A percentile compares a stretch with the other conserved stretches of the same genome.
Evolutionary conservation across 35 echinoderm and acorn worm genomes (phyloP).

Genomic region (Amphiura filiformis): DNA sequence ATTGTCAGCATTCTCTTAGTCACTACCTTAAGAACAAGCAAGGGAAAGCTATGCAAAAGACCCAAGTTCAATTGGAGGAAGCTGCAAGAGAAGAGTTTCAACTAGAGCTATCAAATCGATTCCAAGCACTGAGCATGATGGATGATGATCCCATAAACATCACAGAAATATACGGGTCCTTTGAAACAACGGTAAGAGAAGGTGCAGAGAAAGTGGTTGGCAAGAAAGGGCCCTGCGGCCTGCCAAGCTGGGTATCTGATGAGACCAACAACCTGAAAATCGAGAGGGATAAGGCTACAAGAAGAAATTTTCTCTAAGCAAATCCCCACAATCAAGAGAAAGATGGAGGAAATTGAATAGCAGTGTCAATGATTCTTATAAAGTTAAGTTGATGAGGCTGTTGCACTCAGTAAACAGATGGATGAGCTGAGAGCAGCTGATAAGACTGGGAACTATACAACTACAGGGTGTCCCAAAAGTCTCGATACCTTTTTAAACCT

Average conservation of each 20-base stretch:
- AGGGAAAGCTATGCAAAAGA: slow-evolving; percentile 31
- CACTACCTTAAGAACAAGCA: slow-evolving; percentile 20
- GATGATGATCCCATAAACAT: background rate
- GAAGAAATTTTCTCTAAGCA: background rate
- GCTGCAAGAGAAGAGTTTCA: slow-evolving; percentile 27
- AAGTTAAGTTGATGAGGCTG: slow-evolving; percentile 19
- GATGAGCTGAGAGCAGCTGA: slow-evolving; percentile 9
- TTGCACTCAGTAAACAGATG: slow-evolving; percentile 1
- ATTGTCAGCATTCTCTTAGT: slow-evolving; percentile 9
- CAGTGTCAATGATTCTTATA: slow-evolving; percentile 15
- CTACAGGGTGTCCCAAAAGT: too few species aligned
- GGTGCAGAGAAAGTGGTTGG: slow-evolving; percentile 11
- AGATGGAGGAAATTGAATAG: slow-evolving; percentile 28
- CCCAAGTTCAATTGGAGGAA: slow-evolving; percentile 39
- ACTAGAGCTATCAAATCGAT: slow-evolving; percentile 25
- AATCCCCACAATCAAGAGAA: slow-evolving; percentile 11
- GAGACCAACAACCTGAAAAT: background rate
- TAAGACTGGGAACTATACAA: slow-evolving; percentile 12
- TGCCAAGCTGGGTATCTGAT: slow-evolving; percentile 29
- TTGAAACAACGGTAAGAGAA: slow-evolving; percentile 8
- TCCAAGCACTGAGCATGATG: background rate
- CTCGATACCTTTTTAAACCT: too few species aligned
- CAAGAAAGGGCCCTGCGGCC: background rate
- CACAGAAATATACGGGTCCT: background rate
- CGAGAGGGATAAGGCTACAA: slow-evolving; percentile 8